Conservation (phyloP, 2,113 vertebrate species). For the Raja brachyura region DNA sequence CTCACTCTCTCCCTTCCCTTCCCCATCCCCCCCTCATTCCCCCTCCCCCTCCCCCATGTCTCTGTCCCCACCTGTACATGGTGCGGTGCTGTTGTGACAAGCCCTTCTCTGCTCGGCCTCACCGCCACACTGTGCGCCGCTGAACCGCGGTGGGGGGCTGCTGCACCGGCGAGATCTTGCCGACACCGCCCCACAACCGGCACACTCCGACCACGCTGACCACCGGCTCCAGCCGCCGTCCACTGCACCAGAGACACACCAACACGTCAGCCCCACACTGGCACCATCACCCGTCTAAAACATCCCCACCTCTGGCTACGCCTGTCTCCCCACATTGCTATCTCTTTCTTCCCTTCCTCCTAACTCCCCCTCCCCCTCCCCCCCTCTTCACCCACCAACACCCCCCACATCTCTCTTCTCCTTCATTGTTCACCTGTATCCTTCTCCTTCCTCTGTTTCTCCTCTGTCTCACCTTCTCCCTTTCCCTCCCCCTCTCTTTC, state of each 20-base stretch:
- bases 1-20: too few relatives aligned
- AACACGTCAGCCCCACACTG: too few relatives aligned
- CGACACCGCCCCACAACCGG: constrained; percentile 58
- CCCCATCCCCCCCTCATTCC: neutral
- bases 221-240: constrained; percentile 70
- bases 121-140: constrained; percentile 66
- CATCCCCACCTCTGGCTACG: too few relatives aligned
- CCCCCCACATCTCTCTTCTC: too few relatives aligned
- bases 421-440: neutral
- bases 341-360: too few relatives aligned
- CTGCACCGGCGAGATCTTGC: constrained; percentile 58
- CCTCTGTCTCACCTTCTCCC: too few relatives aligned
- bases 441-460: neutral
- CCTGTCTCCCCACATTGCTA: too few relatives aligned
- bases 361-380: too few relatives aligned
- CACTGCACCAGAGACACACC: constrained; percentile 49
- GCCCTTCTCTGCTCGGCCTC: constrained; percentile 57
- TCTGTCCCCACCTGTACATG: constrained; percentile 61
- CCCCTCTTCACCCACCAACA: too few relatives aligned
- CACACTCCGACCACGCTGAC: constrained; percentile 68
- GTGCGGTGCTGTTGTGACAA: constrained; percentile 61
- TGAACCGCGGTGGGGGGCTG: constrained; percentile 64
- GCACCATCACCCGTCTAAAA: too few relatives aligned
- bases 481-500: too few relatives aligned
- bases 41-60: too few relatives aligned